phyloP scores from a whole-genome alignment of 2,797 vertebrate genomes.

The Prunella strophiata region DNA sequence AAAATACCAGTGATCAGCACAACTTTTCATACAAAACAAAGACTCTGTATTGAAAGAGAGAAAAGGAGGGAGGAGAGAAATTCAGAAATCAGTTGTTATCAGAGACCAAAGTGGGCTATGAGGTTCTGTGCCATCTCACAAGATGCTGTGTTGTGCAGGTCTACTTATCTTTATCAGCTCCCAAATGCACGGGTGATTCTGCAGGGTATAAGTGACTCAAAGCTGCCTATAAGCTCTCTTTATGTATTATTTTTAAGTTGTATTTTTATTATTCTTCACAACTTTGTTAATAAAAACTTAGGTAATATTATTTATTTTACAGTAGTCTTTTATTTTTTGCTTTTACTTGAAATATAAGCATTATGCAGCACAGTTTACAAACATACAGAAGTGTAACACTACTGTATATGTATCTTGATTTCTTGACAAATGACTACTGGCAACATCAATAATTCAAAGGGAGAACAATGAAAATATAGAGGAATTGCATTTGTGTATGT shows the following conservation, averaged over 20 bases:
- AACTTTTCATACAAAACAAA: conserved; percentile 67
- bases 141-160: conserved; percentile 15
- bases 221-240: neutral
- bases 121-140: conserved; percentile 5
- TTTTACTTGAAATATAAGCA: conserved; percentile 40
- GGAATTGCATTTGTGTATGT: conserved; percentile 69
- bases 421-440: conserved; percentile 76
- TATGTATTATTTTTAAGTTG: neutral
- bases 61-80: conserved; percentile 27
- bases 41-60: conserved; percentile 38
- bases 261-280: neutral
- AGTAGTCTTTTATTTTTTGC: neutral
- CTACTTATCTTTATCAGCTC: conserved; percentile 25
- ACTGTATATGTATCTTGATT: conserved; percentile 63
- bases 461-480: conserved; percentile 74
- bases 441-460: conserved; percentile 80
- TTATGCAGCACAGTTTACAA: conserved; percentile 48
- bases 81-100: conserved; percentile 7
- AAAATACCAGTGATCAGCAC: conserved; percentile 79
- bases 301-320: neutral
- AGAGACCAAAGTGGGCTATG: conserved; percentile 26
- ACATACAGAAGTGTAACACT: conserved; percentile 37
- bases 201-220: conserved; percentile 17
- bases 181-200: neutral
- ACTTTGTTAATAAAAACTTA: neutral